Base-by-base conservation (phyloP, 2,797 vertebrate species). In the Fratercula arctica region DNA sequence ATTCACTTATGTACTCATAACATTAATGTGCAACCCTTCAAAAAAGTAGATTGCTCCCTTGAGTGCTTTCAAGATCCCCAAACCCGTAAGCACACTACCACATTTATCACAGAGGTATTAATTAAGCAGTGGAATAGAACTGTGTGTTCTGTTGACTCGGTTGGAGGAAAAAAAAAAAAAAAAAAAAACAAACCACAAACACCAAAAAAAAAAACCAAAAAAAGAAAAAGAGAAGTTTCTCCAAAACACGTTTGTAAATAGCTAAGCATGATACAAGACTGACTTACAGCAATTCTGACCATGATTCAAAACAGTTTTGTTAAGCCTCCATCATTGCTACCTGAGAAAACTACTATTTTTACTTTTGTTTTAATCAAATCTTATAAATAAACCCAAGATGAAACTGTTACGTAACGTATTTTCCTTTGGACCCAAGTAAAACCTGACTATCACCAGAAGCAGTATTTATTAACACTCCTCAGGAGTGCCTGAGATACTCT, bases 111-210 rank as follows among this genome's bases (percentile, higher is more conserved):
- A 35, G 33, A 41, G n/a, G 6, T 85, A 78, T 81, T 90, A 83
- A 80, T 28, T 39, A 84, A 68, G 21, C 31, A 64, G 26, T 15
- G 14, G 45, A 88, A 86, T 23, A 60, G 29, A 87, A 51, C 11
- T 39, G 11, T 63, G 5, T 63, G 20, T 35, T 73, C 41, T 90
- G 37, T 50, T 51, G 28, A 13, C 89, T 35, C 10, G 72, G 35
- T 3, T 73, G n/a, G 37, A 19, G n/a, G n/a, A 39, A 48, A n/a
- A 43, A 28, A 57, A 31, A 3, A 46, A 21, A 9, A 11, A 4
- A 5, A 33, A 24, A 33, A 8, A 13, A 5, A 6, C 12, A 48
- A 0, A 3, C 21, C 56, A 54, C 14, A 6, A 6, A 17, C 26
- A 9, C 46, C 33, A 60, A 26, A 12, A 41, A 43, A 33, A 60